Evolutionary conservation across 2,797 vertebrate genomes (phyloP).

Genomic region (Phrynocephalus forsythii): DNA sequence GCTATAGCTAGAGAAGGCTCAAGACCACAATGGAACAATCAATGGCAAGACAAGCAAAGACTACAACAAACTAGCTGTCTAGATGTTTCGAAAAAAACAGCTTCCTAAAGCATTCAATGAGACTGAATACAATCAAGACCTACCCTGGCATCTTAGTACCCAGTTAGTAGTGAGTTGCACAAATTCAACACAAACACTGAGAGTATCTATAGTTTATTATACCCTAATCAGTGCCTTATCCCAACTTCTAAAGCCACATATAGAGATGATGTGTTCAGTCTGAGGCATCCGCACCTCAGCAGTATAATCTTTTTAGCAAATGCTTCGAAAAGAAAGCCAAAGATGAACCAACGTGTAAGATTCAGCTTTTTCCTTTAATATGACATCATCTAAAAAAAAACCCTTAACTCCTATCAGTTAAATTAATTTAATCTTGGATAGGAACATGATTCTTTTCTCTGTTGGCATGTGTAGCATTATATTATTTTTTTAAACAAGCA

Average conservation of each 20-base stretch:
- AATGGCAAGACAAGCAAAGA: too few species aligned
- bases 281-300: background rate
- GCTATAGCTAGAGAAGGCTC: too few species aligned
- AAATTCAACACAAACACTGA: too few species aligned
- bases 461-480: background rate
- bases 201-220: background rate
- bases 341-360: constrained; percentile 27
- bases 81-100: too few species aligned
- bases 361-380: background rate
- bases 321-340: constrained; percentile 25
- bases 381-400: constrained; percentile 3
- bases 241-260: background rate
- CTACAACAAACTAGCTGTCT: too few species aligned
- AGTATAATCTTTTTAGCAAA: background rate
- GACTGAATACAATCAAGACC: too few species aligned
- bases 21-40: too few species aligned
- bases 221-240: background rate
- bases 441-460: constrained; percentile 2
- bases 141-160: too few species aligned
- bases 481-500: background rate
- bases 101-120: too few species aligned
- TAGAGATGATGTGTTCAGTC: background rate
- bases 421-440: constrained; percentile 25
- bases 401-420: background rate
- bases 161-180: too few species aligned